phyloP scores from a whole-genome alignment of 2,888 invertebrate species.

The Sussaba pulchella region DNA sequence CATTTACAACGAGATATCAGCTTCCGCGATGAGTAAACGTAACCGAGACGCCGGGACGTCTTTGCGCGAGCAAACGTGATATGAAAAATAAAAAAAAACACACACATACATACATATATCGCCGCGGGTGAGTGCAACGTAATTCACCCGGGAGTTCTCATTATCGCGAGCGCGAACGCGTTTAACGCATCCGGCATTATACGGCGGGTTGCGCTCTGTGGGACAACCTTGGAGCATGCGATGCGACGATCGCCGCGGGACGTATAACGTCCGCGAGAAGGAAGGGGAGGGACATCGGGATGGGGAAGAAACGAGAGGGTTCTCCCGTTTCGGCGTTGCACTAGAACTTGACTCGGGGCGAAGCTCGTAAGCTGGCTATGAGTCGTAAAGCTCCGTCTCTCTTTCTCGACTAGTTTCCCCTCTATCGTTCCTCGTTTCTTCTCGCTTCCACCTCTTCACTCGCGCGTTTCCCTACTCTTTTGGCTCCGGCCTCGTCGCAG shows the following conservation, averaged over 20 bases:
- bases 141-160: slow-evolving; percentile 55
- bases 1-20: not conserved
- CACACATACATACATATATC: too few species aligned
- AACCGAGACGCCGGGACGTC: not conserved
- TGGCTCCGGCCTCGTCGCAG: too few species aligned
- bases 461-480: slow-evolving; percentile 1
- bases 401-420: not conserved
- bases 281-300: not conserved
- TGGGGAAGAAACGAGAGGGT: too few species aligned
- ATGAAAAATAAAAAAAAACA: too few species aligned
- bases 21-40: slow-evolving; percentile 25
- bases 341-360: slow-evolving; percentile 77
- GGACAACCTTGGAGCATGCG: slow-evolving; percentile 54
- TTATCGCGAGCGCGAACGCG: slow-evolving; percentile 61
- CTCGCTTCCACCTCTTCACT: slow-evolving; percentile 57
- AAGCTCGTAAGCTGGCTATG: too few species aligned
- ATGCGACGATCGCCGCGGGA: slow-evolving; percentile 40
- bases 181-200: slow-evolving; percentile 61
- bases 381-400: slow-evolving; percentile 39
- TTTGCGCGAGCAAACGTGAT: slow-evolving; percentile 6
- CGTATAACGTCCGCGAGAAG: slow-evolving; percentile 1
- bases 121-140: too few species aligned
- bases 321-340: slow-evolving; percentile 73
- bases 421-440: slow-evolving; percentile 54
- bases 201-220: slow-evolving; percentile 31